Base-by-base conservation (phyloP, 2,113 vertebrate genomes). In the Alethe castanea region DNA sequence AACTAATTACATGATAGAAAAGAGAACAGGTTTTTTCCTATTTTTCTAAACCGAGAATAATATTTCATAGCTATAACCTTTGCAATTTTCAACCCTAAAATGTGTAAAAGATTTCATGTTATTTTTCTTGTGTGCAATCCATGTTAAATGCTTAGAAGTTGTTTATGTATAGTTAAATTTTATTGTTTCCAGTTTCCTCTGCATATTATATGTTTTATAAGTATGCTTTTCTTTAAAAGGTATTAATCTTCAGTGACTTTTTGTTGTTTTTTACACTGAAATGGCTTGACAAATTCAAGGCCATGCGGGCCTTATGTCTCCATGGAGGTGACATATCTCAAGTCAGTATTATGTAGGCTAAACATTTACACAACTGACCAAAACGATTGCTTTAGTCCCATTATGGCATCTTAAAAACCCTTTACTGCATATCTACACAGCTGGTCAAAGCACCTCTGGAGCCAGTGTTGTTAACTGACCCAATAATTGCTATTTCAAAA, bases 401-500 rank as follows among this genome's bases (percentile, higher is more conserved):
- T 88, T 47, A 81, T 25, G 65, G 31, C 44, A 88, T 72, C 83
- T 90, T 71, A 56, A 80, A 93, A 86, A 38, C 8, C 14, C 24
- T 47, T 91, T 69, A 36, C 40, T 91, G 42, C n/a, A 18, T 81
- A 50, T 77, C 72, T 91, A 81, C 16, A 72, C 59, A 66, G 84
- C 14, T 91, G 65, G 52, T 26, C 35, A 71, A 94, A 94, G 77
- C 36, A 92, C 62, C 50, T 91, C 25, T 28, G 90, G 92, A 96
- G 40, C 14, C 65, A 70, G 52, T 33, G 28, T 36, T 74, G 69
- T 71, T 96, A 95, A 92, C 42, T 83, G 83, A 88, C 50, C 87
- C 71, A 95, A 88, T 94, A 96, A 94, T 95, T 83, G 71, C 76
- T 91, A 44, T 80, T 96, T 95, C 64, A 80, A 95, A 96, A 95